These are phyloP conservation scores for Callocephalon fimbriatum DNA, from an alignment of 2,113 vertebrate genomes.

Conservation along the genomic window DNA sequence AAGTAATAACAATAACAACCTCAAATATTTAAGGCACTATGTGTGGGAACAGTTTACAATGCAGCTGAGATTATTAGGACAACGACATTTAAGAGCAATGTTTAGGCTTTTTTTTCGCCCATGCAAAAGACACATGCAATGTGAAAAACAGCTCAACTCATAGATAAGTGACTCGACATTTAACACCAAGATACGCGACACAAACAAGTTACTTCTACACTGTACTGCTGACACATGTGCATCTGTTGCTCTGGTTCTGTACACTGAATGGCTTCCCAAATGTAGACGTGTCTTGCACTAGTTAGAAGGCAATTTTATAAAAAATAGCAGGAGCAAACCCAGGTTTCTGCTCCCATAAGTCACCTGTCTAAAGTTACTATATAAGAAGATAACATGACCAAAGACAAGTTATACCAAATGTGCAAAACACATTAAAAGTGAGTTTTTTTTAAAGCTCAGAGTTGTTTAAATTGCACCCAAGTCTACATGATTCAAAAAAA, in stretches of 20 bases:
- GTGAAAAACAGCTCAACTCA: conserved; percentile 88
- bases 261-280: conserved; percentile 99
- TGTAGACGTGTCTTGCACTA: conserved; percentile 96
- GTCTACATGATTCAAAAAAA: conserved; percentile 92
- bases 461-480: conserved; percentile 97
- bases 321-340: conserved; percentile 96
- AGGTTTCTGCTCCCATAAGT: conserved; percentile 89
- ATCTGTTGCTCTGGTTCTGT: conserved; percentile 91
- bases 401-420: conserved; percentile 99
- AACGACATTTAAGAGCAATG: conserved; percentile 93
- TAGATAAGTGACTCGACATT: conserved; percentile 92
- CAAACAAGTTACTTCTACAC: conserved; percentile 91
- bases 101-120: conserved; percentile 91
- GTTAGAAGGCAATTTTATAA: conserved; percentile 99
- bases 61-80: conserved; percentile 95
- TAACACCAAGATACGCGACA: conserved; percentile 89
- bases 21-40: conserved; percentile 99
- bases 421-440: conserved; percentile 99
- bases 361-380: conserved; percentile 96
- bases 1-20: conserved; percentile 99
- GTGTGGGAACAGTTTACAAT: conserved; percentile 98
- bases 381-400: conserved; percentile 93
- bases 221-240: conserved; percentile 90
- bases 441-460: conserved; percentile 94
- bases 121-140: conserved; percentile 99